Conservation (phyloP, 53 echinoderm and acorn worm species). For the Apostichopus leukothele region DNA sequence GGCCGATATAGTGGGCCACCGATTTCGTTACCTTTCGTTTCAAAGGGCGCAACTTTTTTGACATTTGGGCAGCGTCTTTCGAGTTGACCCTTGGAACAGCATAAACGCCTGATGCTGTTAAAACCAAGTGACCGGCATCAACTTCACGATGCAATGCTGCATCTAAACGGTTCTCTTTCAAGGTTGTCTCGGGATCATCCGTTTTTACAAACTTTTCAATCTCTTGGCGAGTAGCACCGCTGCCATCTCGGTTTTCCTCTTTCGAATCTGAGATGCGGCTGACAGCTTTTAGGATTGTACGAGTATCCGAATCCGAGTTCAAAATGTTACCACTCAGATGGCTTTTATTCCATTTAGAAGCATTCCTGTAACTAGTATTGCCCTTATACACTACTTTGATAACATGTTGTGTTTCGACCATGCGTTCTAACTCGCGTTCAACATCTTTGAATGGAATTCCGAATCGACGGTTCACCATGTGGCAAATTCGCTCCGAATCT, state of each 20-base stretch:
- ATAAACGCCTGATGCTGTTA: slow-evolving; percentile 54
- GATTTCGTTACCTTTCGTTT: slow-evolving; percentile 51
- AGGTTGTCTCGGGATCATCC: slow-evolving; percentile 71
- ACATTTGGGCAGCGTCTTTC: slow-evolving; percentile 22
- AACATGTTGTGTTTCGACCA: slow-evolving; percentile 83
- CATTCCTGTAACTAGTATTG: slow-evolving; percentile 92
- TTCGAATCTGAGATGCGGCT: slow-evolving; percentile 60
- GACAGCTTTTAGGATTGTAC: slow-evolving; percentile 68
- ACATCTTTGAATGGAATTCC: slow-evolving; percentile 77
- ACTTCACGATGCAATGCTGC: slow-evolving; percentile 82
- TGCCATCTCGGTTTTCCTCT: slow-evolving; percentile 38
- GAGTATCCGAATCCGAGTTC: slow-evolving; percentile 77
- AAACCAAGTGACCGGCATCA: slow-evolving; percentile 54
- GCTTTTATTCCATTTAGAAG: slow-evolving; percentile 90
- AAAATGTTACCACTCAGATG: slow-evolving; percentile 78
- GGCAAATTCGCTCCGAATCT: slow-evolving; percentile 97
- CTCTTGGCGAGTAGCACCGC: slow-evolving; percentile 58
- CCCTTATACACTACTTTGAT: slow-evolving; percentile 98
- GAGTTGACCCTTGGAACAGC: slow-evolving; percentile 55
- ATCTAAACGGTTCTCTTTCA: slow-evolving; percentile 59
- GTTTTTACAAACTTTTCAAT: slow-evolving; percentile 71
- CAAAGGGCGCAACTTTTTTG: slow-evolving; percentile 57
- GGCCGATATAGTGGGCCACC: not conserved
- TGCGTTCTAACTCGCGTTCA: slow-evolving; percentile 80
- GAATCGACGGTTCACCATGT: slow-evolving; percentile 92